Evolutionary conservation across 2,888 invertebrate genomes (phyloP), one percentile per base, ranked within the genome.

Genomic region (Calliphora vomitoria): DNA sequence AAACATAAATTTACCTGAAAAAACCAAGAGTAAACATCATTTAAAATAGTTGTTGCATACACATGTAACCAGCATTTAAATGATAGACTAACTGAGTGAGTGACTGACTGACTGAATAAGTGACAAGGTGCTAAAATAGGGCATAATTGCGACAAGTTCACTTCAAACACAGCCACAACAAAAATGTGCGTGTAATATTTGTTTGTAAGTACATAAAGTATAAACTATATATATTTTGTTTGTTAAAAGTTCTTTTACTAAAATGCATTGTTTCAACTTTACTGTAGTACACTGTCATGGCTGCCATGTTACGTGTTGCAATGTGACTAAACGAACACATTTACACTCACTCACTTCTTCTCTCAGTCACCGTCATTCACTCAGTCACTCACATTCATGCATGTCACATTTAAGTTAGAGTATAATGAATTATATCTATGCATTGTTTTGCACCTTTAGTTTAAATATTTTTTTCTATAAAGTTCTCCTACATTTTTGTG

Each of bases 261-360:
- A 47, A 80, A 75, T 41, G 41, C 31, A 11, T 44, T 47, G 55
- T 78, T 79, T 68, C 62, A 62, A 78, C 55, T 68, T 47, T 18
- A 50, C 35, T 60, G n/a, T 31, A 72, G 50, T 58, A 68, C 84
- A 82, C 79, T 75, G 87, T 87, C 87, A 87, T 87, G 85, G 87
- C 87, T 87, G 85, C 85, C 87, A 87, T 87, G 87, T 87, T 87
- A 87, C 87, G 87, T 87, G 87, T 85, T 75, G 85, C 82, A 87
- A 87, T 87, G 87, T 79, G 69, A 41, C 82, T 79, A 5, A 58
- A 50, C 25, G 66, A 44, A 80, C 50, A 58, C 35, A 35, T 35
- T 35, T 20, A 50, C 50, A 76, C 53, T 64, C n/a, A 75, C 35
- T 20, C 66, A 71, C 64, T 71, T 35, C 13, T 25, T 68, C 50